Evolutionary conservation across 2,113 vertebrate species (phyloP), one percentile per base, ranked within the genome.

Genomic region (Ceuthmochares aereus): DNA sequence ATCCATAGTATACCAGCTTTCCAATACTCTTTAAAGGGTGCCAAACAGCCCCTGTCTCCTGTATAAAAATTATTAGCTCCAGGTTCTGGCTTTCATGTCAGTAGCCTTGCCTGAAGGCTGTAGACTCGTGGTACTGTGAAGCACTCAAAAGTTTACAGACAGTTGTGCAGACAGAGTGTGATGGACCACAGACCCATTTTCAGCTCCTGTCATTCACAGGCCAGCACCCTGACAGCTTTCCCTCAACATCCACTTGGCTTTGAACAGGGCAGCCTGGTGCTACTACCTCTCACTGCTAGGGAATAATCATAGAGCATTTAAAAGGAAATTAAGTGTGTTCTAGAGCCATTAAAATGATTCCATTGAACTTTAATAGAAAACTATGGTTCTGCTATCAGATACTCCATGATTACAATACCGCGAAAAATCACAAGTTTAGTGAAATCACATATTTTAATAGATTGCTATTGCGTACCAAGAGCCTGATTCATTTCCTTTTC

Each of bases 111-210:
- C 7, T 21, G 54, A 4, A 21, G 60, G 26, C 55, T 27, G 26
- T 32, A 68, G 40, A 40, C 32, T 55, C 4, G 1, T 7, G 3
- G 54, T 15, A 17, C 58, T 15, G 5, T 10, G 30, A 47, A 26
- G 34, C 43, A 7, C 32, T 13, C 21, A 14, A 40, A 18, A 29
- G 20, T 36, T 32, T 1, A 25, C 8, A 45, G 34, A 21, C 9
- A 22, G 3, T 0, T 0, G 0, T 36, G 63, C 75, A 43, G 49
- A 36, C 34, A 43, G 51, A 42, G 34, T 2, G 1, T 9, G 26
- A 12, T 14, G 62, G 32, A 51, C 30, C 84, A 63, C 1, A 1
- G 27, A 42, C 13, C n/a, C 32, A 8, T 56, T 23, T 67, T 0
- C 49, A 78, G 60, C 22, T 51, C 40, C 73, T 69, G 34, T 3